Evolutionary conservation across 2,797 vertebrate genomes (phyloP).

Genomic region (Avahi laniger): DNA sequence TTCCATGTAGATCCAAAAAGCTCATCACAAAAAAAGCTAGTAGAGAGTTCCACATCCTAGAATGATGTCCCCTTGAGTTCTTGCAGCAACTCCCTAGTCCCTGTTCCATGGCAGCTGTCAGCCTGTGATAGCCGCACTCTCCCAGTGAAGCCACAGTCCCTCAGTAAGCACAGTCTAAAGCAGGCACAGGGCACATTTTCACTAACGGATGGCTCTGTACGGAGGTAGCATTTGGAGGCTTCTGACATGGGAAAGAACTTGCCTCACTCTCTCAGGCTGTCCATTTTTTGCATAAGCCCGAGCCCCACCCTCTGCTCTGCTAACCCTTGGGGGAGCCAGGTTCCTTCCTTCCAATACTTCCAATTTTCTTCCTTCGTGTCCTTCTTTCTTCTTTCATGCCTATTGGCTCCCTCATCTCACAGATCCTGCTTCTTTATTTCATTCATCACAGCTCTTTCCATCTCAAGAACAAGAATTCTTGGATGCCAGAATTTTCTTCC

Average conservation of each 20-base stretch:
- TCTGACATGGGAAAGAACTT: background rate
- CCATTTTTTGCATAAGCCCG: background rate
- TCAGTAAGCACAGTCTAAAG: background rate
- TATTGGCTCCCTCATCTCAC: background rate
- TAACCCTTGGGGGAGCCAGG: background rate
- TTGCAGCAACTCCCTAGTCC: background rate
- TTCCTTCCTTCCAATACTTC: background rate
- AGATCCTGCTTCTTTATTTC: background rate
- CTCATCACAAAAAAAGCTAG: background rate
- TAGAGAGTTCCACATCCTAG: background rate
- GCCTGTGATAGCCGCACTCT: too few relatives aligned
- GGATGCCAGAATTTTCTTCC: background rate
- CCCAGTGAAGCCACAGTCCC: background rate
- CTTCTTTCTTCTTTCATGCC: background rate
- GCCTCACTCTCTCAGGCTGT: background rate
- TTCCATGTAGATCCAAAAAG: background rate
- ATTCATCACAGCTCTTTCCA: background rate
- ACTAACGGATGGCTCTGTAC: background rate
- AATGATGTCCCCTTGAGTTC: background rate
- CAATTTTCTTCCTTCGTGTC: background rate
- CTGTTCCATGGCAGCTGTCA: rapidly evolving
- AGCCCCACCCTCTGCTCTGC: background rate
- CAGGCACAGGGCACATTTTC: background rate
- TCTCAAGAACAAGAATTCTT: background rate
- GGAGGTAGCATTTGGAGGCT: background rate